Evolutionary conservation across 2,797 vertebrate species (phyloP).

Genomic region (Rhinichthys osculus): DNA sequence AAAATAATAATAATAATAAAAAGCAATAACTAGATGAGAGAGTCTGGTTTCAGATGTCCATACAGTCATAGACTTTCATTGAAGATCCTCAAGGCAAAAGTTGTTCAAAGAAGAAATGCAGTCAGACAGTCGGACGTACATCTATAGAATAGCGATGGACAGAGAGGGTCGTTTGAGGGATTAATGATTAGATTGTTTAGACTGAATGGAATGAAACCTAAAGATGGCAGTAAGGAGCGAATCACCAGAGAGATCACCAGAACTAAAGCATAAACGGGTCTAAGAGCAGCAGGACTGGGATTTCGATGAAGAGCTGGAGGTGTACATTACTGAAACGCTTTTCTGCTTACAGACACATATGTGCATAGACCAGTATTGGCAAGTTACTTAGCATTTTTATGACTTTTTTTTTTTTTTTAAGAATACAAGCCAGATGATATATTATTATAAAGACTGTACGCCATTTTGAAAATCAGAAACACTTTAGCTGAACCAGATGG

Average conservation of each 20-base stretch:
- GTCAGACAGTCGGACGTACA: neutral
- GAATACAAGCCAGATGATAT: neutral
- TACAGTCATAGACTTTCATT: neutral
- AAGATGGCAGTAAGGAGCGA: constrained; percentile 6
- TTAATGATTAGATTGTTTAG: neutral
- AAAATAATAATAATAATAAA: neutral
- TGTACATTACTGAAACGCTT: neutral
- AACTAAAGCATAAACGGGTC: neutral
- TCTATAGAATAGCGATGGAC: neutral
- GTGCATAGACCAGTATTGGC: neutral
- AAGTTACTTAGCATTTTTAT: neutral
- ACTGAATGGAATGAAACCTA: neutral
- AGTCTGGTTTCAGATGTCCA: neutral
- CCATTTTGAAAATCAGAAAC: constrained; percentile 9
- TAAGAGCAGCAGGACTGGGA: neutral
- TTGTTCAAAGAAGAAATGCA: neutral
- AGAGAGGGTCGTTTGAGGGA: neutral
- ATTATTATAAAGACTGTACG: neutral
- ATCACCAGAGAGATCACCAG: neutral
- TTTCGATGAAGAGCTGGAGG: neutral
- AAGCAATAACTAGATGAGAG: neutral
- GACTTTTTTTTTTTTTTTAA: neutral
- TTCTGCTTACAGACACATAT: neutral
- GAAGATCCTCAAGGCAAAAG: constrained; percentile 9
- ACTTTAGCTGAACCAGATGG: neutral